These are phyloP conservation scores for Bacillus rossius DNA, from an alignment of 1,140 invertebrate genomes.

Conservation along the genomic window DNA sequence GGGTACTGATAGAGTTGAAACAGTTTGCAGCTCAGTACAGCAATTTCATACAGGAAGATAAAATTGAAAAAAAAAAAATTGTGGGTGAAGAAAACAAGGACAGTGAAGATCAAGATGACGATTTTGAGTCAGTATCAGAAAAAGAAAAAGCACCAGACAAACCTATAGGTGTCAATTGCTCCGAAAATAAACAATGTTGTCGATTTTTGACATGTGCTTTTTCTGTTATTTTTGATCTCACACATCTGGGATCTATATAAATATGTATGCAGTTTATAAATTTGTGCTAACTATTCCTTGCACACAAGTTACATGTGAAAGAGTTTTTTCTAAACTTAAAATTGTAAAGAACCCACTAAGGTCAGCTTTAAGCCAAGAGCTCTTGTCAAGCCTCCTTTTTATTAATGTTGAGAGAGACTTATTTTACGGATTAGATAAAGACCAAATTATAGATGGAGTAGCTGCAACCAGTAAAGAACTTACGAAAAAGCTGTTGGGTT, in stretches of 20 bases:
- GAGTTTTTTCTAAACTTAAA: conserved; percentile 5
- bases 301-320: conserved; percentile 2
- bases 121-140: not conserved
- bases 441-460: conserved; percentile 15
- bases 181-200: conserved; percentile 14
- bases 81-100: not conserved
- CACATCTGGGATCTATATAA: conserved; percentile 14
- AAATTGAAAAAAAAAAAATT: not conserved
- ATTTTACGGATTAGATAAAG: conserved; percentile 13
- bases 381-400: conserved; percentile 13
- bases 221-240: conserved; percentile 14
- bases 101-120: not conserved
- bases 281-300: conserved; percentile 10
- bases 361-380: conserved; percentile 15
- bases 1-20: conserved; percentile 12
- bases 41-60: not conserved
- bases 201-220: conserved; percentile 15
- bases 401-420: conserved; percentile 19
- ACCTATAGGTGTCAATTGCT: conserved; percentile 3
- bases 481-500: conserved; percentile 11
- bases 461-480: conserved; percentile 13
- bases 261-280: conserved; percentile 16
- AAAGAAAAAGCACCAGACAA: not conserved
- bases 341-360: conserved; percentile 3
- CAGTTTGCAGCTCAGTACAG: conserved; percentile 8